These are phyloP conservation scores for Nemoura dubitans DNA, from an alignment of 2,888 invertebrate species.

Conservation along the genomic window DNA sequence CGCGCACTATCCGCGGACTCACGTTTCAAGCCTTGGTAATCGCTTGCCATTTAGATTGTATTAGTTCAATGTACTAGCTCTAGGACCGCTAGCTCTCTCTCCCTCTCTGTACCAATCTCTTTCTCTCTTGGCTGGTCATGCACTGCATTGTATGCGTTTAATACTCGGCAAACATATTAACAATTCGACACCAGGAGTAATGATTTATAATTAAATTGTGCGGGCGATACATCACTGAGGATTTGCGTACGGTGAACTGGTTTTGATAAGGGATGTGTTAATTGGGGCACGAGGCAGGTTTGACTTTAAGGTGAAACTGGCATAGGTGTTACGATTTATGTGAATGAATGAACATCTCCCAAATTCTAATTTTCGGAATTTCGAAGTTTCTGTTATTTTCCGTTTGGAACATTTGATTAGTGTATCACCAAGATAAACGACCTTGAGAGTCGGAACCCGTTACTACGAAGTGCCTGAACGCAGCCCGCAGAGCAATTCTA, in stretches of 20 bases:
- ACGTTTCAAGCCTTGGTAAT: slow-evolving; percentile 1
- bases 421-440: too few species aligned
- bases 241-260: not conserved
- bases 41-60: slow-evolving; percentile 20
- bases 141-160: not conserved
- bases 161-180: slow-evolving; percentile 19
- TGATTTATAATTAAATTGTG: slow-evolving; percentile 23
- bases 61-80: not conserved
- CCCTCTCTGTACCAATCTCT: not conserved
- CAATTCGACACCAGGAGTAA: slow-evolving; percentile 9
- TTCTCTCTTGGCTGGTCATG: not conserved
- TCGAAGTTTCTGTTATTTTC: too few species aligned
- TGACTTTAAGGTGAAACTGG: too few species aligned
- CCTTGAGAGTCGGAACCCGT: too few species aligned
- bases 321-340: too few species aligned
- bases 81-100: not conserved
- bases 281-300: not conserved
- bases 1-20: not conserved
- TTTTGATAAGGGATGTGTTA: slow-evolving; percentile 2
- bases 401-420: too few species aligned
- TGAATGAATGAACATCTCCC: too few species aligned
- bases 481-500: not conserved
- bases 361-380: too few species aligned
- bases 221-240: not conserved
- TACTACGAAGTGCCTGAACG: not conserved